phyloP scores from a whole-genome alignment of 2,888 invertebrate genomes.

The Cheilosia grossa region DNA sequence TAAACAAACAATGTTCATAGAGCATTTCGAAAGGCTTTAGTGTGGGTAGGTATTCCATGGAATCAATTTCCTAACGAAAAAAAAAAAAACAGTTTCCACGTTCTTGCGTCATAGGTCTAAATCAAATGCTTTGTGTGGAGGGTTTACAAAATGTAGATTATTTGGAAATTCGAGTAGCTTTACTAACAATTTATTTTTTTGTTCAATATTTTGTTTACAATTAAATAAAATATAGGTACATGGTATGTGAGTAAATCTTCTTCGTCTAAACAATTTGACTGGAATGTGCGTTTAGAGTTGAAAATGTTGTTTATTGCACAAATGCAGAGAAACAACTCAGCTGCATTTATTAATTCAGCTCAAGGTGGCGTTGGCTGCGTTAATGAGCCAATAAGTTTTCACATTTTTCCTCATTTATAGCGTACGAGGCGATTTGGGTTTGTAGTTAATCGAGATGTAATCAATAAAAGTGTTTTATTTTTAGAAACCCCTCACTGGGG shows the following conservation, averaged over 20 bases:
- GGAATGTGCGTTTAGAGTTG: constrained; percentile 1
- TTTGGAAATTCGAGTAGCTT: not conserved
- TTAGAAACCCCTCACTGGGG: not conserved
- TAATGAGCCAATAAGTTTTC: not conserved
- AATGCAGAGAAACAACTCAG: not conserved
- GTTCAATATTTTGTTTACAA: constrained; percentile 34
- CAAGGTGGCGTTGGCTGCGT: constrained; percentile 8
- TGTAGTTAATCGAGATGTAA: not conserved
- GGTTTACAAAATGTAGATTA: constrained; percentile 15
- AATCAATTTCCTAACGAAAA: not conserved
- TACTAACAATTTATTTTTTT: constrained; percentile 26
- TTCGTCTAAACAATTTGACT: constrained; percentile 7
- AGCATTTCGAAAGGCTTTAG: not conserved
- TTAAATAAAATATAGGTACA: constrained; percentile 19
- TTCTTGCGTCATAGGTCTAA: constrained; percentile 15
- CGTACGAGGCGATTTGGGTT: constrained; percentile 1
- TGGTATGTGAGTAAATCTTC: constrained; percentile 25
- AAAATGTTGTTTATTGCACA: constrained; percentile 5
- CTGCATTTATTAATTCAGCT: not conserved
- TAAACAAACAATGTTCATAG: too few relatives aligned
- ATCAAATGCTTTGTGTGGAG: constrained; percentile 1
- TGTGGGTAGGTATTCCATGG: not conserved
- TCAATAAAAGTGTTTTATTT: constrained; percentile 8
- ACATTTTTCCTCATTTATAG: not conserved
- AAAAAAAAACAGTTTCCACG: not conserved